Base-by-base conservation (phyloP, 2,888 invertebrate genomes). In the Drosophila paramelanica region DNA sequence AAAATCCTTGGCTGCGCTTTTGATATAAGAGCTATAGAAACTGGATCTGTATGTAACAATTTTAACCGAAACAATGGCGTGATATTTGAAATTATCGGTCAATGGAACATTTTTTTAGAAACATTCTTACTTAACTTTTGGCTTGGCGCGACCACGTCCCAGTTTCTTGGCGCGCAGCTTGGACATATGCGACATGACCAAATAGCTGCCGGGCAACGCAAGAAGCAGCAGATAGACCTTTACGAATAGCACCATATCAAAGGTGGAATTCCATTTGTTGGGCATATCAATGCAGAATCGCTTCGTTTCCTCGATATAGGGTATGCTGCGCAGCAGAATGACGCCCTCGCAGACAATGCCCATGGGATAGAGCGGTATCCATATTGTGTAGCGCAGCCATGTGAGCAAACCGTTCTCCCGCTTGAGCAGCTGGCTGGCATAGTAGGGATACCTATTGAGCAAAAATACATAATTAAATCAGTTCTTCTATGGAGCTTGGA, bases 341-440 rank as follows among this genome's bases (percentile, higher is more conserved):
- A 96, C 95, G 0, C 97, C 96, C 93, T 99, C 98, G 88, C 97
- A 96, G 1, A 97, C 89, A 79, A 98, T 95, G 6, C 98, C 98
- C 41, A 98, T 90, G 0, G 99, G 99, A 92, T 98, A 99, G 0
- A 98, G 93, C 0, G 97, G 95, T 76, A 99, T 97, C 98, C 98
- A 99, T 60, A 97, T 94, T 0, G 97, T 96, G 92, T 99, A 98
- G 14, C 99, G 94, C 3, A 99, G 92, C 98, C 98, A 99, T 0
- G 97, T 98, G 8, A 99, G 92, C 3, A 96, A 86, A 47, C 94
- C 93, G 36, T 96, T 93, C 66, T 97, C 95, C 27, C 94, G 94
- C 64, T 96, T 95, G 87, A 97, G 94, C 0, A 97, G 92, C 86
- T 96, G 96, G 0, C 96, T 93, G 89, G 98, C 95, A 93, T 99